Percentiles rank a stretch among this genome's conserved stretches.
These are phyloP conservation scores for Chelonus insularis DNA, from an alignment of 1,140 invertebrate species.

Conservation along the genomic window DNA sequence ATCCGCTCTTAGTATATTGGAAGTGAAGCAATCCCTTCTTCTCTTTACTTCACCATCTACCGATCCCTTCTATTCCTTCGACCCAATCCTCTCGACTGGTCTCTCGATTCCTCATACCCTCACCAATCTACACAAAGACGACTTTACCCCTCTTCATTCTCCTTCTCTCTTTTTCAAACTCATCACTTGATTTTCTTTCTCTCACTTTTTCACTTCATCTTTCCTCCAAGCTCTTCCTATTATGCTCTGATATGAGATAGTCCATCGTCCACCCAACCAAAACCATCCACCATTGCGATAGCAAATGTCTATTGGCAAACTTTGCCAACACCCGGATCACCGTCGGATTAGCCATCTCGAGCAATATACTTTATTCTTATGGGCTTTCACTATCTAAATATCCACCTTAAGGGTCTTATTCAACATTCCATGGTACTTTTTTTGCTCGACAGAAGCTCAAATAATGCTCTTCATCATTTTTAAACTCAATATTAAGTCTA, in stretches of 20 bases:
- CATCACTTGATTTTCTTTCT: conserved; percentile 13
- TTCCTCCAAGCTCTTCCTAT: conserved; percentile 20
- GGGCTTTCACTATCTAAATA: neutral
- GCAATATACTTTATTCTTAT: conserved; percentile 35
- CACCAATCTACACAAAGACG: conserved; percentile 47
- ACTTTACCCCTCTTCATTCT: conserved; percentile 32
- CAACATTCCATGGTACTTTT: too few species aligned
- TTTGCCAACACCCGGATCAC: conserved; percentile 44
- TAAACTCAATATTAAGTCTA: too few species aligned
- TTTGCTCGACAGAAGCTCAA: neutral
- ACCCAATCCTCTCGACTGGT: conserved; percentile 36
- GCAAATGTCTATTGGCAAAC: conserved; percentile 41
- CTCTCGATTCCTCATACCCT: conserved; percentile 28
- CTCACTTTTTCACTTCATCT: conserved; percentile 9
- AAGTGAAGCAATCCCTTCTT: conserved; percentile 31
- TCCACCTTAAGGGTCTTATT: neutral
- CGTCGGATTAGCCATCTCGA: conserved; percentile 39
- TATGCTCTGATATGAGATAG: conserved; percentile 5
- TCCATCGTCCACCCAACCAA: conserved; percentile 19
- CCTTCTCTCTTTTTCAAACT: conserved; percentile 14
- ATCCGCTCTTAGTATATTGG: conserved; percentile 54
- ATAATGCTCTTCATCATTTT: conserved; percentile 39
- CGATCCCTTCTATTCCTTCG: conserved; percentile 29
- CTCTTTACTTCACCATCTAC: conserved; percentile 21
- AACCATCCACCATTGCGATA: conserved; percentile 15